Evolutionary conservation across 2,797 vertebrate species (phyloP), one percentile per base, ranked within the genome.

Genomic region (Trematomus bernacchii): DNA sequence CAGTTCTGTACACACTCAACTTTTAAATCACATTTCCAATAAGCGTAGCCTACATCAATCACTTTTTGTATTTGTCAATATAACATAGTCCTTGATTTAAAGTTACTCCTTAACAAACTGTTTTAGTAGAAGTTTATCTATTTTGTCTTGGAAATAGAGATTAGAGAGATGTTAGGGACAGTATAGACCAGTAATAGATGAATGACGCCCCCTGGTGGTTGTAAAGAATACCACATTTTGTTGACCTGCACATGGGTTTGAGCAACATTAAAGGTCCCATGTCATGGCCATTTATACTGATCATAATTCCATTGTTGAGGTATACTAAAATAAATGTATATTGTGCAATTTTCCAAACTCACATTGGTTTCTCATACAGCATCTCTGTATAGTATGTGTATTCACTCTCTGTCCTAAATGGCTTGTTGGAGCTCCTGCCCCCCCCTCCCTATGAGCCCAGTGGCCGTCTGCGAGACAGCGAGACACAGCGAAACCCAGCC

Each of bases 161-260:
- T 46, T 13, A 53, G 0, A 18, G 4, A 53, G 30, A 8, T 16
- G 50, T 3, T 33, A 0, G n/a, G 15, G 47, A 2, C 2, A 18
- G 0, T 1, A 3, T 1, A 6, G n/a, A 58, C 2, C 15, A 37
- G 42, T 12, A 7, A 59, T 52, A 10, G 72, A 51, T 73, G 3
- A 75, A 79, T 73, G 53, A 1, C 33, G 40, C 77, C 87, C 15
- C 59, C 89, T 44, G 48, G 86, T 87, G 91, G 76, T 8, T 13
- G 12, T 37, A 62, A 0, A 16, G 6, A 54, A 42, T 5, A n/a
- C 14, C 27, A 40, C 73, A 69, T 10, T 19, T 72, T 79, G 7
- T 48, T 62, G 27, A 46, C 13, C 1, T 7, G 15, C 8, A 14
- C 10, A 19, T 15, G 46, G n/a, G 1, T 44, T 69, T 30, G 30